A percentile compares a stretch with the other conserved stretches of the same genome.
phyloP scores from a whole-genome alignment of 2,113 vertebrate species.

The Microcebus lehilahytsara region DNA sequence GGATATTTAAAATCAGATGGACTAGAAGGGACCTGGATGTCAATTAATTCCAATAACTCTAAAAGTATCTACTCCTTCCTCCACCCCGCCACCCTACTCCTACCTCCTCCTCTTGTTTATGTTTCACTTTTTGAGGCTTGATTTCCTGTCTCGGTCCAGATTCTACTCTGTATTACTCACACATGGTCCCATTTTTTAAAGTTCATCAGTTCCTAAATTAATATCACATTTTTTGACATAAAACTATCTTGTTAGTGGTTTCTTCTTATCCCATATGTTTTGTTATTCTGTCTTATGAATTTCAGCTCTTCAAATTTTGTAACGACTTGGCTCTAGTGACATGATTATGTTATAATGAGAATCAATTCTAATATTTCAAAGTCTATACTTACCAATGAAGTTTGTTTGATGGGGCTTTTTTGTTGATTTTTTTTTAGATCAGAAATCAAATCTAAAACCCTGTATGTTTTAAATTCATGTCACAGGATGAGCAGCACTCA shows the following conservation, averaged over 20 bases:
- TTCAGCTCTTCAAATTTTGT: conserved; percentile 27
- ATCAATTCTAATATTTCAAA: conserved; percentile 39
- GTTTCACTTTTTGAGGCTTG: neutral
- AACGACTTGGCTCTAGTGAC: neutral
- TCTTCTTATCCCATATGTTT: conserved; percentile 11
- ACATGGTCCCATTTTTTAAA: neutral
- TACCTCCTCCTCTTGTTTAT: neutral
- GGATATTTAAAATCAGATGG: neutral
- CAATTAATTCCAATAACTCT: neutral
- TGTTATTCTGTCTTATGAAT: conserved; percentile 26
- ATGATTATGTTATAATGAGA: conserved; percentile 12
- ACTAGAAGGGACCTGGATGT: neutral
- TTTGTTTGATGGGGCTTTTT: neutral
- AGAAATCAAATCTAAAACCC: conserved; percentile 1
- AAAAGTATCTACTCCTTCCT: neutral
- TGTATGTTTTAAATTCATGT: neutral
- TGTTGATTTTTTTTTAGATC: neutral
- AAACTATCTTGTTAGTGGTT: conserved; percentile 3
- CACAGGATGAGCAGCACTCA: neutral
- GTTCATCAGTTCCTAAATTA: conserved; percentile 35
- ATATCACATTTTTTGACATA: neutral
- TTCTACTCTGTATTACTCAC: conserved; percentile 31
- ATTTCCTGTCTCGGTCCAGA: conserved; percentile 41
- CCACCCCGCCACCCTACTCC: too few relatives aligned
- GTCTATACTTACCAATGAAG: neutral